Evolutionary conservation across 1,140 invertebrate species (phyloP), one percentile per base, ranked within the genome.

Genomic region (Pseudomyrmex cubaensis): DNA sequence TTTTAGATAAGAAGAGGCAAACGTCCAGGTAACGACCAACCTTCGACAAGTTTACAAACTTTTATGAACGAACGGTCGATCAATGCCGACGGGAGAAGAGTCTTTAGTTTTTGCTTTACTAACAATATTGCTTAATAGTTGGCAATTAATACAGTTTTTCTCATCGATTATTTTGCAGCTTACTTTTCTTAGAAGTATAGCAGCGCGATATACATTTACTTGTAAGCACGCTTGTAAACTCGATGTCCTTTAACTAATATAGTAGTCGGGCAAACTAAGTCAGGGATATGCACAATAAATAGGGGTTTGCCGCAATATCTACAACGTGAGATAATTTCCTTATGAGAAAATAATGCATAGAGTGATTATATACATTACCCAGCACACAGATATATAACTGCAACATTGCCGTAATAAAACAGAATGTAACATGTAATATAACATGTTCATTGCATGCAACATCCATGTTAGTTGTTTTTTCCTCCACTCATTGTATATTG

Each of bases 281-380:
- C 76, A 80, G 64, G 76, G 66, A 80, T 80, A 35, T 35, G 5
- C 35, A 72, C 64, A 59, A 70, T 59, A 80, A 62, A 72, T 80
- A 46, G 8, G 54, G 66, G 64, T 15, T n/a, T 72, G 54, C 8
- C 44, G 64, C 52, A 52, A 76, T 76, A 66, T 8, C 25, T 66
- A 64, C 3, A 72, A 80, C 54, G 44, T 80, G 66, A 70, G 13
- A 20, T 35, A 54, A 46, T 80, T 80, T 70, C n/a, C 46, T 59
- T 80, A 80, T 10, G 22, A 25, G 44, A 15, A 80, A 50, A 9
- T 46, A 35, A 50, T 67, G 22, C 22, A 1, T 15, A n/a, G n/a
- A 13, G 52, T 78, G 48, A n/a, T 25, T 17, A 5, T 1, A 48
- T n/a, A 25, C 25, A 25, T 25, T 25, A 20, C 20, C 20, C 20